Percentiles rank a stretch among this genome's conserved stretches.
These are phyloP conservation scores for Pseudomugil gertrudae DNA, from an alignment of 2,797 vertebrate genomes.

Conservation along the genomic window DNA sequence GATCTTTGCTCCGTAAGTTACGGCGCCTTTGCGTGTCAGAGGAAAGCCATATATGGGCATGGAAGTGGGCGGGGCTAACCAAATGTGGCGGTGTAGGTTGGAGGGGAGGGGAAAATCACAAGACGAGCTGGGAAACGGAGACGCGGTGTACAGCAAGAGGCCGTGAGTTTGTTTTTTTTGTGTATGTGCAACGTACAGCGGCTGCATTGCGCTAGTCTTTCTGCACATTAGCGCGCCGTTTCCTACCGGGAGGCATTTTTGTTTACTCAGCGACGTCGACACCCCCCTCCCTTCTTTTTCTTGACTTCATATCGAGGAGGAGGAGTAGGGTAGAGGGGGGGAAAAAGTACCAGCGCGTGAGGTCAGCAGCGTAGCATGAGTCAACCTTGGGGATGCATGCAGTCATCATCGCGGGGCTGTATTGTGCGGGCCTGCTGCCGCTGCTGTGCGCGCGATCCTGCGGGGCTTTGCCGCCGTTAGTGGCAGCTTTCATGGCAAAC, in stretches of 20 bases:
- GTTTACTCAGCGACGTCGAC: conserved; percentile 42
- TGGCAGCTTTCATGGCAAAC: conserved; percentile 43
- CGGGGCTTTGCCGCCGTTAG: conserved; percentile 29
- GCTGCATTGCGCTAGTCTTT: conserved; percentile 30
- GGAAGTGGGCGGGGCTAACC: conserved; percentile 82
- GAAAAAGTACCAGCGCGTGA: conserved; percentile 72
- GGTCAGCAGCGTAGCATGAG: conserved; percentile 84
- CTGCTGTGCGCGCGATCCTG: conserved; percentile 48
- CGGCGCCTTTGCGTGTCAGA: conserved; percentile 69
- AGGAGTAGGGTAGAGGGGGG: not conserved
- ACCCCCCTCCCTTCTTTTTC: conserved; percentile 32
- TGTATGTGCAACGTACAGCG: conserved; percentile 72
- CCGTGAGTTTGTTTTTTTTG: conserved; percentile 40
- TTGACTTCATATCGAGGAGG: conserved; percentile 47
- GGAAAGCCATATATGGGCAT: conserved; percentile 81
- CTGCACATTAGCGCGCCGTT: conserved; percentile 52
- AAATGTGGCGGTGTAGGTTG: conserved; percentile 45
- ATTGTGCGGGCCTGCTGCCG: conserved; percentile 54
- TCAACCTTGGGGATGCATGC: conserved; percentile 83
- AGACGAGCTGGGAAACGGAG: conserved; percentile 69
- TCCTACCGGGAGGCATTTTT: conserved; percentile 30
- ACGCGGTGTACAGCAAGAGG: conserved; percentile 56
- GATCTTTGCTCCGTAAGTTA: conserved; percentile 80
- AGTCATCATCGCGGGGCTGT: conserved; percentile 70
- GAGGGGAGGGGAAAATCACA: conserved; percentile 68